A percentile compares a stretch with the other conserved stretches of the same genome.
These are phyloP conservation scores for Coturnix japonica DNA, from an alignment of 2,113 vertebrate species.

Conservation along the genomic window DNA sequence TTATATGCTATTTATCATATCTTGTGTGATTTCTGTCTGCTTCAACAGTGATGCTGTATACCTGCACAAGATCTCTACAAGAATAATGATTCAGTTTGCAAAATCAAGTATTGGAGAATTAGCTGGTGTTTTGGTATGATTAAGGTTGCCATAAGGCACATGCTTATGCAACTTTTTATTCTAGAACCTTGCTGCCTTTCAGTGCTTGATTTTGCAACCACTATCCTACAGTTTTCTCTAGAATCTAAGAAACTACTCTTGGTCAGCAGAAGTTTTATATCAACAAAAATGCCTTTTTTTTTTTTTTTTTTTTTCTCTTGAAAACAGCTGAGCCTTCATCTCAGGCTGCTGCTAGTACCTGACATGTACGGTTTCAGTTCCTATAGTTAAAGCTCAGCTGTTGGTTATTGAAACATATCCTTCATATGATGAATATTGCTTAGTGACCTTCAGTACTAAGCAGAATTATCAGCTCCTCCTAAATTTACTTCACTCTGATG, in stretches of 20 bases:
- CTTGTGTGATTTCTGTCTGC: background rate
- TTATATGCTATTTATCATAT: background rate
- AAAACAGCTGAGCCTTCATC: background rate
- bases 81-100: background rate
- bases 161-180: background rate
- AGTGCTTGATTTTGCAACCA: background rate
- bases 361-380: background rate
- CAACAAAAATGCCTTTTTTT: background rate
- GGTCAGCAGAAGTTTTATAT: background rate
- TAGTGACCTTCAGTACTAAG: background rate
- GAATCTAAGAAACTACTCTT: background rate
- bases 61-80: background rate
- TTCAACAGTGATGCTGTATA: background rate
- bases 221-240: background rate
- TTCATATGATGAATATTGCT: background rate
- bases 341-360: background rate
- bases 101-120: background rate
- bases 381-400: background rate
- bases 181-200: background rate
- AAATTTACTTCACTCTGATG: background rate
- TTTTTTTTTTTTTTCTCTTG: background rate
- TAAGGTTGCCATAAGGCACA: background rate
- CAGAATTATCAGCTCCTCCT: background rate
- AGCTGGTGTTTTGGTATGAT: background rate
- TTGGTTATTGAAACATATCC: background rate